Evolutionary conservation across 2,113 vertebrate species (phyloP), one percentile per base, ranked within the genome.

Genomic region (Halcyon senegalensis): DNA sequence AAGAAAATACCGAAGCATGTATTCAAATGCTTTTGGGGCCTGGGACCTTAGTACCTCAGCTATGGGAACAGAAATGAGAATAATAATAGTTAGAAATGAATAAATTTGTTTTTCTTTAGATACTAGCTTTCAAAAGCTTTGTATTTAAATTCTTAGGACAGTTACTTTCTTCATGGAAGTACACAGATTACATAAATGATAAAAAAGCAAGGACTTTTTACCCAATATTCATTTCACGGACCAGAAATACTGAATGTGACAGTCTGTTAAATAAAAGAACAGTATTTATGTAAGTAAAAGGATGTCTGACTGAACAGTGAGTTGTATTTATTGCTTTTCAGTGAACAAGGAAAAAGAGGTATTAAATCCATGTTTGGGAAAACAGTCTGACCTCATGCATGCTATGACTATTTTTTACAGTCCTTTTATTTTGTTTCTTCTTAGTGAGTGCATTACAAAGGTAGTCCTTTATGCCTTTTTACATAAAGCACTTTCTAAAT

Each of bases 391-490:
- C 70, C 48, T 82, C 77, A 85, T n/a, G 31, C 44, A 78, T 67
- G 51, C 25, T 68, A 53, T 73, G n/a, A 35, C 39, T 84, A 94
- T 96, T 96, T 50, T 96, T 50, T 80, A 81, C 41, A 81, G 72
- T 84, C 53, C 35, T 82, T 91, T 91, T 16, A 55, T 68, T 96
- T 79, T 53, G 2, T 95, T 93, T 96, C 33, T 90, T 90, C 60
- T 93, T 74, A 67, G 31, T 67, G 51, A 80, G 16, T 77, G 18
- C 13, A 74, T 87, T 81, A 74, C 69, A 92, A 92, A 87, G 70
- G 46, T 83, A 11, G 33, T 59, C 35, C 21, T 81, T 82, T 72
- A 70, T 75, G 60, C 25, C 21, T 77, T 87, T 89, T 79, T 78
- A 84, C 48, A 72, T 21, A 76, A 75, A 84, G 28, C 4, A 35